These are phyloP conservation scores for Drosophila niveifrons DNA, from an alignment of 2,888 invertebrate genomes.

Conservation along the genomic window DNA sequence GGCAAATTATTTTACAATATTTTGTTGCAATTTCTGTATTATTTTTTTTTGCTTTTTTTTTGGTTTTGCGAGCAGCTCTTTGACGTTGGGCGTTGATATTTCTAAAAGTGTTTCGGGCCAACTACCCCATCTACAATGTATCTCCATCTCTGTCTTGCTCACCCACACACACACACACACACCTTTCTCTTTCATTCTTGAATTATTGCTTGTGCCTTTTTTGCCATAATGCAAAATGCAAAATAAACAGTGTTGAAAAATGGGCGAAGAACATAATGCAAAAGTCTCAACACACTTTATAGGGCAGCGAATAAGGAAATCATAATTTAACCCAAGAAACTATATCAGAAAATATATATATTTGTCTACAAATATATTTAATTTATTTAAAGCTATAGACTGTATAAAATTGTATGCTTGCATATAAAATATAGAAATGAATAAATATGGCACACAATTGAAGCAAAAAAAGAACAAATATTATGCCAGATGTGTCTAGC, in stretches of 20 bases:
- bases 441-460: slow-evolving; percentile 2
- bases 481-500: slow-evolving; percentile 16
- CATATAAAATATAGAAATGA: not conserved
- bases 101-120: slow-evolving; percentile 47
- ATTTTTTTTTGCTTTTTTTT: not conserved
- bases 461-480: slow-evolving; percentile 14
- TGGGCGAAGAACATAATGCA: not conserved
- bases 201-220: slow-evolving; percentile 17
- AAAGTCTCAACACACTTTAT: slow-evolving; percentile 1
- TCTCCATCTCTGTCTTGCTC: not conserved
- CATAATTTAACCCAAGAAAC: not conserved
- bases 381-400: not conserved
- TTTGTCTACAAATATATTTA: not conserved
- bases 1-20: slow-evolving; percentile 74
- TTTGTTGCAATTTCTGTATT: slow-evolving; percentile 28
- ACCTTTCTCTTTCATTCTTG: slow-evolving; percentile 8
- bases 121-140: not conserved
- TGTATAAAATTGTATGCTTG: not conserved
- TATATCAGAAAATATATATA: not conserved
- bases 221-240: slow-evolving; percentile 11
- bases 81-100: slow-evolving; percentile 55
- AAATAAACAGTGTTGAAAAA: slow-evolving; percentile 2
- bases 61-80: slow-evolving; percentile 17
- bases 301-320: slow-evolving; percentile 4
- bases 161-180: not conserved